Base-by-base conservation (phyloP, 2,888 invertebrate genomes). In the Adelphocoris suturalis region DNA sequence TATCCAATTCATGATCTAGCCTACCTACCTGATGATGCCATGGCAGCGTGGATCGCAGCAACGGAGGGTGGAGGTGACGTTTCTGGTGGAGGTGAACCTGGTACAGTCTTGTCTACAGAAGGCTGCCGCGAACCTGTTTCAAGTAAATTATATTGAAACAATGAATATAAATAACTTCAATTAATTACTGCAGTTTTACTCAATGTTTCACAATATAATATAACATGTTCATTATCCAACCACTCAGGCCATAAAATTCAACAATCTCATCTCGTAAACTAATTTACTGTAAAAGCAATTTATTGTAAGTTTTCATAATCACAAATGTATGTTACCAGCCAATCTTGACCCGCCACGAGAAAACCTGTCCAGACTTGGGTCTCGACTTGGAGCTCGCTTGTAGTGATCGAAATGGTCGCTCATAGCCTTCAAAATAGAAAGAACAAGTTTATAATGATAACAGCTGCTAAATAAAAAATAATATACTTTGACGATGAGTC, bases 361-460 rank as follows among this genome's bases (percentile, higher is more conserved):
- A 93, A 96, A 97, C 91, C 97, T 95, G 94, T 97, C 97, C 80
- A 97, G 97, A 92, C 97, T 97, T 91, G 96, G 96, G 93, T 97
- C 97, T 93, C 97, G 95, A 94, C 97, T 97, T 0, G 97, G 97
- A 87, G 98, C 97, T 93, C 97, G 95, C 93, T 97, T 97, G 93
- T 99, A 99, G 93, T 99, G 98, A 93, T 98, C 98, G 93, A 98
- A 97, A 93, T 97, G 97, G 93, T 98, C 98, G 93, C 97, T 97
- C 92, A 97, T 96, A 14, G 97, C 95, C 94, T 96, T 95, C n/a
- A 91, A 92, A 76, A 47, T 11, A 52, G 52, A 52, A 52, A 16
- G 11, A 3, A 52, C 37, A 37, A 37, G 37, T 37, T 37, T 37
- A 37, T 37, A 37, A 37, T 37, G 7, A 37, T 7, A 2, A 37